Percentiles rank a stretch among this genome's conserved stretches.
phyloP scores from a whole-genome alignment of 1,140 invertebrate species.

The Mycetomoellerius zeteki region DNA sequence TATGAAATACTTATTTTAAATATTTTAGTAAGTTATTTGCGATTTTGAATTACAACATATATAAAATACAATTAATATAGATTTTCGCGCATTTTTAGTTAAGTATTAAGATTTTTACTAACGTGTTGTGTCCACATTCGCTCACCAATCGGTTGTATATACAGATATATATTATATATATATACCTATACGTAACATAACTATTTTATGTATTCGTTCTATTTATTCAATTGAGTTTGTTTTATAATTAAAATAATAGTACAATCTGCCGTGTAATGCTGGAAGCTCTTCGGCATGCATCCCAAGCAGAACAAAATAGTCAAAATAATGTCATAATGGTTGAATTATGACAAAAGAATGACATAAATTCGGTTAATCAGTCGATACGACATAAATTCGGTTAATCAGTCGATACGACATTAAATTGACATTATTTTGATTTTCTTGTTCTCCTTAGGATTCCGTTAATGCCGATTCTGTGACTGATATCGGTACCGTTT shows the following conservation, averaged over 20 bases:
- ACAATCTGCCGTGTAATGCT: not conserved
- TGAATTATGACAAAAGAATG: too few relatives aligned
- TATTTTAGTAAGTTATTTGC: constrained; percentile 35
- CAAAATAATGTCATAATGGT: too few relatives aligned
- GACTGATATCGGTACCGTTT: constrained; percentile 14
- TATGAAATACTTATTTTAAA: not conserved
- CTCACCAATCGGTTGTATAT: constrained; percentile 63
- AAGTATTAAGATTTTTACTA: constrained; percentile 21
- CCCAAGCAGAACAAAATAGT: too few relatives aligned
- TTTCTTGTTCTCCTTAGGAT: not conserved
- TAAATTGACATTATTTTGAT: too few relatives aligned
- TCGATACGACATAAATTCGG: too few relatives aligned
- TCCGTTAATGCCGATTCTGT: not conserved
- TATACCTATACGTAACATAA: not conserved
- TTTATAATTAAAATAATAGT: constrained; percentile 23
- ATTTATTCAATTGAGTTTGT: constrained; percentile 50
- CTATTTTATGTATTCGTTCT: constrained; percentile 37
- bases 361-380: too few relatives aligned
- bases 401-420: too few relatives aligned
- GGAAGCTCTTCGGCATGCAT: not conserved
- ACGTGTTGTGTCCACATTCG: constrained; percentile 29
- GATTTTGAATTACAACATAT: constrained; percentile 18
- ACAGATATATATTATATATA: not conserved
- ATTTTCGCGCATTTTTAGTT: constrained; percentile 16
- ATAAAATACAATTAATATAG: not conserved